Base-by-base conservation (phyloP, 2,113 vertebrate species). In the Beaufortia kweichowensis region DNA sequence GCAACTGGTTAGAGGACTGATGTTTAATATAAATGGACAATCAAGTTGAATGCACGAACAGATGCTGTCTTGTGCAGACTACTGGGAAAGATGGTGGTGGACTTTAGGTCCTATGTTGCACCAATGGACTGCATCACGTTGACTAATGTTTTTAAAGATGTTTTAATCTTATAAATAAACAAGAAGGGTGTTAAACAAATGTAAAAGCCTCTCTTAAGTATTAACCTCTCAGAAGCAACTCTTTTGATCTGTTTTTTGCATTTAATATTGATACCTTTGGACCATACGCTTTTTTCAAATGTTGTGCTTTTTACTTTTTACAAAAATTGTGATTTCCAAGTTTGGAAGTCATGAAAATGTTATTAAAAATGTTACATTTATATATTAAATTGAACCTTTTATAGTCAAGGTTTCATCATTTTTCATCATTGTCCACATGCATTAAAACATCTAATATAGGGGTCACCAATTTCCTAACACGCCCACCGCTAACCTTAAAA, bases 81-180 rank as follows among this genome's bases (percentile, higher is more conserved):
- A 15, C 3, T 46, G 6, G 43, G 29, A n/a, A 61, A 66, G 29
- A 50, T 31, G 7, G 39, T 24, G n/a, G 14, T 21, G 66, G 62
- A 50, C 61, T 23, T 28, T n/a, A 23, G 39, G 53, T 69, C 23
- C 48, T 17, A 26, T 33, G 14, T 67, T 56, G 59, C 41, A 23
- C 26, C 2, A n/a, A 31, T 59, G 24, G 31, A 31, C 33, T 35
- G 8, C 35, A 53, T 70, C 61, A 17, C 29, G 53, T 11, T 28
- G 15, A 43, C 15, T 14, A 15, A 73, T 79, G 65, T 21, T 79
- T 82, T 82, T 82, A 65, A 71, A 64, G 14, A 28, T 1, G 46
- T 65, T 35, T 57, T n/a, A 1, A 57, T 41, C 9, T 53, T 35
- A 23, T 4, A 14, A 71, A 71, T 71, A 71, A 71, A 71, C 31